A percentile compares a stretch with the other conserved stretches of the same genome.
Conservation (phyloP, 2,888 invertebrate species). For the Metellina segmentata region DNA sequence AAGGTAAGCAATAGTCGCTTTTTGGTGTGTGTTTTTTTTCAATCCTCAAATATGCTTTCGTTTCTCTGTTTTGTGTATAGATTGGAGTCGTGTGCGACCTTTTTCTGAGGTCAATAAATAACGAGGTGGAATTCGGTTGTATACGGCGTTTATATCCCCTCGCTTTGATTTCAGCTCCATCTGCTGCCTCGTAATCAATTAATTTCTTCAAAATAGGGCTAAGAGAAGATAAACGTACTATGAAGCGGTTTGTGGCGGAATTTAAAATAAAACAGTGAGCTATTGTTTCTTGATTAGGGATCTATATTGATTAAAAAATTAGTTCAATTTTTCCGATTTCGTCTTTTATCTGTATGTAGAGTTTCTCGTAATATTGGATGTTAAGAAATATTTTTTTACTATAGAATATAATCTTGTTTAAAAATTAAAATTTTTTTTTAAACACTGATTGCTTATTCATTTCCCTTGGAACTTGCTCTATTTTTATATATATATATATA, state of each 20-base stretch:
- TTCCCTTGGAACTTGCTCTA: too few relatives aligned
- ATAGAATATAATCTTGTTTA: too few relatives aligned
- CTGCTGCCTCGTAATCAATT: conserved; percentile 46
- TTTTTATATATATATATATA: too few relatives aligned
- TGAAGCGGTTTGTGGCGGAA: too few relatives aligned
- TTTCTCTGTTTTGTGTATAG: not conserved
- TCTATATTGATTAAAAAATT: too few relatives aligned
- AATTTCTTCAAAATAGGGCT: conserved; percentile 18
- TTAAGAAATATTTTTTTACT: too few relatives aligned
- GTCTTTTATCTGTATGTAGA: too few relatives aligned
- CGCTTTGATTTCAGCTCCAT: conserved; percentile 50
- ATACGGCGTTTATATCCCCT: not conserved
- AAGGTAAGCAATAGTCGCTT: conserved; percentile 44
- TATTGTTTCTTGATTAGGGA: too few relatives aligned
- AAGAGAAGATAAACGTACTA: conserved; percentile 2
- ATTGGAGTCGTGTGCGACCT: not conserved
- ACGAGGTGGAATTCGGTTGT: not conserved
- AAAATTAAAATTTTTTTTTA: too few relatives aligned
- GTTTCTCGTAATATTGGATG: too few relatives aligned
- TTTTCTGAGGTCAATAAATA: not conserved
- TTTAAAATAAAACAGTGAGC: not conserved
- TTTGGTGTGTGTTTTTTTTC: not conserved
- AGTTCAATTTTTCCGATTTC: too few relatives aligned
- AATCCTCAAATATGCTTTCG: not conserved
- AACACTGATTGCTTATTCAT: too few relatives aligned